phyloP scores from a whole-genome alignment of 2,113 vertebrate genomes.

The Anolis carolinensis region DNA sequence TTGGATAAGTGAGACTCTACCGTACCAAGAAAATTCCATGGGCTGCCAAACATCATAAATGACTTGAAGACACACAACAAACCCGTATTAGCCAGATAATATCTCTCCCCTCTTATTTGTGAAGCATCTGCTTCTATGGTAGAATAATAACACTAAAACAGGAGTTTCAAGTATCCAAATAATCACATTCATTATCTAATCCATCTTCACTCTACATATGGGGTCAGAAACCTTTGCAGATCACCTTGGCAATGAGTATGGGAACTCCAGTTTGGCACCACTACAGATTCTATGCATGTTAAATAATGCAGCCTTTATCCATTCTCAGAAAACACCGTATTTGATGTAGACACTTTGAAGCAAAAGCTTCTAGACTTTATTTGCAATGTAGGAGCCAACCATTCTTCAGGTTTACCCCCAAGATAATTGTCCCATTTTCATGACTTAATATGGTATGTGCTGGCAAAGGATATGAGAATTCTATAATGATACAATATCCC shows the following conservation, averaged over 20 bases:
- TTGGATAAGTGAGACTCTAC: no score
- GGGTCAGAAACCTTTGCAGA: not conserved
- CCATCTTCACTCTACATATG: not conserved
- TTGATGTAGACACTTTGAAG: not conserved
- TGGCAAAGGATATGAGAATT: not conserved
- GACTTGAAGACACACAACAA: no score
- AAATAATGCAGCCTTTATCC: not conserved
- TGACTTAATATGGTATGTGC: not conserved
- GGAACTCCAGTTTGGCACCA: not conserved
- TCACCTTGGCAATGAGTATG: not conserved
- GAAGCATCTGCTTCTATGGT: not conserved
- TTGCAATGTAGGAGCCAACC: not conserved
- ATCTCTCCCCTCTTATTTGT: not conserved
- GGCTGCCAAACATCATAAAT: no score
- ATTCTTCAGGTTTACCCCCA: not conserved
- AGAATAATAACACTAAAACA: not conserved
- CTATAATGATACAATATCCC: not conserved
- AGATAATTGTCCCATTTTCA: conserved; percentile 7
- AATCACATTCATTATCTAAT: not conserved
- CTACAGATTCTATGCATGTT: not conserved
- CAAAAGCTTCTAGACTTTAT: not conserved
- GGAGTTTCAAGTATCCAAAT: not conserved
- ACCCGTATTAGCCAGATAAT: not conserved
- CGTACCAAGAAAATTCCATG: no score
- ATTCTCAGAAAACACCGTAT: not conserved